Evolutionary conservation across 2,113 vertebrate genomes (phyloP).

Genomic region (Arothron firmamentum): DNA sequence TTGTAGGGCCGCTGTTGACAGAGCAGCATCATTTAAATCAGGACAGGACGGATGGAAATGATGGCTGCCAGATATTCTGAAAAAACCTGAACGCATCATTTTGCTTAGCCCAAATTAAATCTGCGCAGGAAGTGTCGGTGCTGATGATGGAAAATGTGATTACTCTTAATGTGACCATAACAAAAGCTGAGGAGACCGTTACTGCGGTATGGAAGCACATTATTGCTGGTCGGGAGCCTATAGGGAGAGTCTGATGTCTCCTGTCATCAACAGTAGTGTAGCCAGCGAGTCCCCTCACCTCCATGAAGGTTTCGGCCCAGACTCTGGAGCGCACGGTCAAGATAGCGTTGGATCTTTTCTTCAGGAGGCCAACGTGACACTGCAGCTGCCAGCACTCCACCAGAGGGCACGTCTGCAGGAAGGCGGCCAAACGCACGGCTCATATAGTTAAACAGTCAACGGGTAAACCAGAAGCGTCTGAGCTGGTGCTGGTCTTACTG

Average conservation of each 20-base stretch:
- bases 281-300: slow-evolving; percentile 63
- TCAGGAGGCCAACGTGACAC: slow-evolving; percentile 77
- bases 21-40: not conserved
- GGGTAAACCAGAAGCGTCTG: too few species aligned
- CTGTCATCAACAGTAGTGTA: slow-evolving; percentile 13
- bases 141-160: too few species aligned
- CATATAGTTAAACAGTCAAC: not conserved
- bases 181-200: too few species aligned
- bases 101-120: not conserved
- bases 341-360: slow-evolving; percentile 76
- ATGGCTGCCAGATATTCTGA: not conserved
- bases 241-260: too few species aligned
- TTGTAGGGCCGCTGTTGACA: slow-evolving; percentile 73
- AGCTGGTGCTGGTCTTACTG: too few species aligned
- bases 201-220: too few species aligned
- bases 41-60: not conserved
- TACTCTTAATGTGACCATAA: too few species aligned
- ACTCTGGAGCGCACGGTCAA: slow-evolving; percentile 80
- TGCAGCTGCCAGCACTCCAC: slow-evolving; percentile 80
- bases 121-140: not conserved
- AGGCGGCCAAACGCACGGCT: not conserved
- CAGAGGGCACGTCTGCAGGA: slow-evolving; percentile 76
- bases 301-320: slow-evolving; percentile 83
- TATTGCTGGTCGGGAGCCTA: too few species aligned
- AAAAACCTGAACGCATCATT: not conserved